phyloP scores from a whole-genome alignment of 2,797 vertebrate species.

The Dermochelys coriacea region DNA sequence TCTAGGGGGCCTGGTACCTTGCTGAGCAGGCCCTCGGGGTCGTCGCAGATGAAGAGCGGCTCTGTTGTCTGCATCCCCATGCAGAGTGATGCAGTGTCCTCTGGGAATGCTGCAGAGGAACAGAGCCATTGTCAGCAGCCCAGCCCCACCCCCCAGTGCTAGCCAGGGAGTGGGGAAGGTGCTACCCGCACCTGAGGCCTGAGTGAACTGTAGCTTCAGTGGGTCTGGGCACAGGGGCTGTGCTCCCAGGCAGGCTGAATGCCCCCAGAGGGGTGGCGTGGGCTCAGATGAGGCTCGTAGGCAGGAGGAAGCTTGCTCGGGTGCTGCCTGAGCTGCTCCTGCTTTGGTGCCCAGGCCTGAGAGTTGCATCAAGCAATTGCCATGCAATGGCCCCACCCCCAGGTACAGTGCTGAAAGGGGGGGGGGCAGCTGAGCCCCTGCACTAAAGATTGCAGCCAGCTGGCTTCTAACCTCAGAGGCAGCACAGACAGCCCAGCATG shows the following conservation, averaged over 20 bases:
- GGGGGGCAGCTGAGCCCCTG: neutral
- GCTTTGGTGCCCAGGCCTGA: no score
- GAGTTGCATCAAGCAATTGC: no score
- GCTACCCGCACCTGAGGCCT: no score
- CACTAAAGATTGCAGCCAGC: neutral
- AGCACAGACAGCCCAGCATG: neutral
- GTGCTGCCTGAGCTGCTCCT: neutral
- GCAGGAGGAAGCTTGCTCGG: no score
- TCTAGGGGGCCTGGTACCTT: neutral
- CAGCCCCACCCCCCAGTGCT: no score
- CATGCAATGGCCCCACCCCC: neutral
- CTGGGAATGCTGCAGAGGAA: slow-evolving; percentile 67
- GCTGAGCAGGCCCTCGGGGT: neutral
- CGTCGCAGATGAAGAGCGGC: slow-evolving; percentile 55
- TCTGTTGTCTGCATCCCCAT: slow-evolving; percentile 46
- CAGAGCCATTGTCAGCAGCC: neutral
- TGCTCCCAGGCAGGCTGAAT: neutral
- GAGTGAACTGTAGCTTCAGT: no score
- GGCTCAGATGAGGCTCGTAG: neutral
- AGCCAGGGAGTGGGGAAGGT: no score
- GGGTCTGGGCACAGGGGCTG: neutral
- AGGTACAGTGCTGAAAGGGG: neutral
- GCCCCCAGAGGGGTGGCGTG: no score
- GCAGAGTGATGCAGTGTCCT: slow-evolving; percentile 31
- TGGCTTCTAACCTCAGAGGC: neutral